Evolutionary conservation across 2,797 vertebrate species (phyloP).

Genomic region (Semotilus atromaculatus): DNA sequence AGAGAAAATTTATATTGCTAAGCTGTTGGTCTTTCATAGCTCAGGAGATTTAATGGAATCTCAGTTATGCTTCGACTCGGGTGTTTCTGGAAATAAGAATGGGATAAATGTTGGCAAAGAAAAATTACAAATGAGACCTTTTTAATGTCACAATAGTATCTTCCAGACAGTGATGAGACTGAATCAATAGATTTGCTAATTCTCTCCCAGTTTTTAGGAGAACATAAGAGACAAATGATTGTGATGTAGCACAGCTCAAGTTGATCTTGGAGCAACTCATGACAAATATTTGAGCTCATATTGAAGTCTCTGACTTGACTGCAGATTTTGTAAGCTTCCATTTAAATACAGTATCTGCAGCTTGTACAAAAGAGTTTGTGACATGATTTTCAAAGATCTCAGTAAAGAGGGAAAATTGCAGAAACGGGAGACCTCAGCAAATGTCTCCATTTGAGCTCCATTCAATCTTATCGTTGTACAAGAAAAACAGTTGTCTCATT

Average conservation of each 20-base stretch:
- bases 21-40: neutral
- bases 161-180: neutral
- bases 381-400: neutral
- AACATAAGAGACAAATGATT: neutral
- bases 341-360: neutral
- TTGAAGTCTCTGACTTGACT: neutral
- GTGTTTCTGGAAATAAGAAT: neutral
- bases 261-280: neutral
- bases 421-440: neutral
- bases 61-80: neutral
- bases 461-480: neutral
- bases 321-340: neutral
- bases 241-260: neutral
- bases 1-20: neutral
- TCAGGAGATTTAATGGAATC: conserved; percentile 6
- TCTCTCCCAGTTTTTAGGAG: neutral
- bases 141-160: neutral
- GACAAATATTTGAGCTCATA: neutral
- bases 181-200: neutral
- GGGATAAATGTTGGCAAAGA: neutral
- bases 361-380: neutral
- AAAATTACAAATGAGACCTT: neutral
- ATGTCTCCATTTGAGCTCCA: no score
- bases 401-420: neutral
- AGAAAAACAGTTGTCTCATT: neutral